Conservation (phyloP, 2,113 vertebrate species). For the Dasyornis broadbenti region DNA sequence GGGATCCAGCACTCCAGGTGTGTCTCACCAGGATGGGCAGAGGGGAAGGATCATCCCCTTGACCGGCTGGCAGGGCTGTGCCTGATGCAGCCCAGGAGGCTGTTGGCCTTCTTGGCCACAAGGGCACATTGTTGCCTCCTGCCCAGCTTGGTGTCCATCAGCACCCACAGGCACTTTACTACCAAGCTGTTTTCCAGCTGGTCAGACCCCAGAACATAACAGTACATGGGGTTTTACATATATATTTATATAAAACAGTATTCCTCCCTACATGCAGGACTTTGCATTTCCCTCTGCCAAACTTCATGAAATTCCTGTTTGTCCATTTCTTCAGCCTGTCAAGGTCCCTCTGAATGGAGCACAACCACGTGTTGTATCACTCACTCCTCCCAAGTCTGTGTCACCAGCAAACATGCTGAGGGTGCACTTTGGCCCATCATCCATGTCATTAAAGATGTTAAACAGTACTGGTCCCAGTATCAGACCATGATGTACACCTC, state of each 20-base stretch:
- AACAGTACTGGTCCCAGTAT: not conserved
- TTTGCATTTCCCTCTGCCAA: not conserved
- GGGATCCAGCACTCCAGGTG: not conserved
- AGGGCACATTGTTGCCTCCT: not conserved
- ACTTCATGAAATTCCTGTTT: not conserved
- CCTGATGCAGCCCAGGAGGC: not conserved
- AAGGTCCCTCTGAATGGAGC: not conserved
- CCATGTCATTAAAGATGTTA: not conserved
- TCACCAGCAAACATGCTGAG: not conserved
- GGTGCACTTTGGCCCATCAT: not conserved
- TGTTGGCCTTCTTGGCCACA: not conserved
- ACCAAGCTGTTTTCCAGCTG: not conserved
- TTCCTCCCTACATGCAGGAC: not conserved
- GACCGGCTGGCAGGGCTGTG: not conserved
- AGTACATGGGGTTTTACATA: not conserved
- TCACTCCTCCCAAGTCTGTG: not conserved
- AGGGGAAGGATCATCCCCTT: not conserved
- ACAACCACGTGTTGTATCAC: not conserved
- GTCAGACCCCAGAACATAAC: not conserved
- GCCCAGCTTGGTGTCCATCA: not conserved
- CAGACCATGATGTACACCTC: accelerated
- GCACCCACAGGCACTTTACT: not conserved
- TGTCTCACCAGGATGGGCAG: not conserved
- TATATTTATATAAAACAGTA: not conserved
- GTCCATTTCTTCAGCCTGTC: not conserved